Percentiles rank a stretch among this genome's conserved stretches.
phyloP scores from a whole-genome alignment of 2,797 vertebrate species.

The Leucoraja ocellata region DNA sequence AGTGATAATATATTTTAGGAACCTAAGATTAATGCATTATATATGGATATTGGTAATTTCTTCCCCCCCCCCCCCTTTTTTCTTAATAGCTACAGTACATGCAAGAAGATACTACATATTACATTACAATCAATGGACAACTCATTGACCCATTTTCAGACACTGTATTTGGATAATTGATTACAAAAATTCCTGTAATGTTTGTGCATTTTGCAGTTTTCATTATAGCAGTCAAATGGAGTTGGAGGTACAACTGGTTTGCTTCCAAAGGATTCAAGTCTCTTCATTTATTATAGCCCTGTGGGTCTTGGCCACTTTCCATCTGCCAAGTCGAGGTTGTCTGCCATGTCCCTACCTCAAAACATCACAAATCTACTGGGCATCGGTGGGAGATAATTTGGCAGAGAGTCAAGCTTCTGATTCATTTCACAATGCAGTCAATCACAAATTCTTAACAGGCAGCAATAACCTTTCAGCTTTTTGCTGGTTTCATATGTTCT shows the following conservation, averaged over 20 bases:
- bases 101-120: background rate
- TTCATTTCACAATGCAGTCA: slow-evolving; percentile 66
- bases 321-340: slow-evolving; percentile 58
- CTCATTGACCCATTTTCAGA: slow-evolving; percentile 22
- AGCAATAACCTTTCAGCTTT: slow-evolving; percentile 72
- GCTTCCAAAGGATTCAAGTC: slow-evolving; percentile 47
- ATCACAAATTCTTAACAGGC: slow-evolving; percentile 67
- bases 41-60: background rate
- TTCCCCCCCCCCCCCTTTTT: background rate
- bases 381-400: slow-evolving; percentile 67
- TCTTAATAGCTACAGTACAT: no score
- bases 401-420: slow-evolving; percentile 71
- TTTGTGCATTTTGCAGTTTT: slow-evolving; percentile 46
- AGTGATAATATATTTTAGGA: background rate
- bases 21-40: background rate
- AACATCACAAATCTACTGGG: slow-evolving; percentile 66
- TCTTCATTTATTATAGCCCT: slow-evolving; percentile 53
- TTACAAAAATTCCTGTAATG: slow-evolving; percentile 39
- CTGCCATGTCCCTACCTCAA: slow-evolving; percentile 66
- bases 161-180: slow-evolving; percentile 19
- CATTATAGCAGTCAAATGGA: slow-evolving; percentile 57
- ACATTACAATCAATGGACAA: background rate
- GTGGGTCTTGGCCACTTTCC: slow-evolving; percentile 64
- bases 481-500: slow-evolving; percentile 68
- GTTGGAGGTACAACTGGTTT: slow-evolving; percentile 54